Conservation (phyloP, 2,113 vertebrate genomes). For the Cheirogaleus medius region DNA sequence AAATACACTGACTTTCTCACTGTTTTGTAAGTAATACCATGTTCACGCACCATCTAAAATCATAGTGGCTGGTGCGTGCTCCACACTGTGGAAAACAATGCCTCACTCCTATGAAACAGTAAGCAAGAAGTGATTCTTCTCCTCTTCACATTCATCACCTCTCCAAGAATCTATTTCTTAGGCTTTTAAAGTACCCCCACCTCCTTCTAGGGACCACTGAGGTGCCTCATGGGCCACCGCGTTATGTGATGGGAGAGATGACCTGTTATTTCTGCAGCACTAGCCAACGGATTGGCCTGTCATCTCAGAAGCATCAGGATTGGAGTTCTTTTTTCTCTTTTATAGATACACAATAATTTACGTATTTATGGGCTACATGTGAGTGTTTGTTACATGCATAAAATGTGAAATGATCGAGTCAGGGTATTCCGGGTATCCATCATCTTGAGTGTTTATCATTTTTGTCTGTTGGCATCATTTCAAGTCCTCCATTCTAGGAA, state of each 20-base stretch:
- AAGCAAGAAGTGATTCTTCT: not conserved
- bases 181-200: not conserved
- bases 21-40: not conserved
- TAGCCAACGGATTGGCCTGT: not conserved
- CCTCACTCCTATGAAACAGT: not conserved
- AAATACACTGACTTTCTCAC: not conserved
- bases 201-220: not conserved
- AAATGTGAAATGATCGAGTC: too few relatives aligned
- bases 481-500: too few relatives aligned
- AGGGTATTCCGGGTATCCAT: too few relatives aligned
- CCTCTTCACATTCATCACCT: not conserved
- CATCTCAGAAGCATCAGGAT: not conserved
- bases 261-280: not conserved
- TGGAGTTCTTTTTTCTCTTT: too few relatives aligned
- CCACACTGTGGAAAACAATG: not conserved
- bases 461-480: too few relatives aligned
- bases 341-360: too few relatives aligned
- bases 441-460: too few relatives aligned
- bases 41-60: not conserved
- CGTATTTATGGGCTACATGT: too few relatives aligned
- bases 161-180: not conserved
- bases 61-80: rapidly evolving
- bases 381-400: too few relatives aligned
- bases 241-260: not conserved
- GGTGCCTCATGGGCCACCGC: rapidly evolving